Conservation (phyloP, 2,888 invertebrate genomes). For the Eupithecia tripunctaria region DNA sequence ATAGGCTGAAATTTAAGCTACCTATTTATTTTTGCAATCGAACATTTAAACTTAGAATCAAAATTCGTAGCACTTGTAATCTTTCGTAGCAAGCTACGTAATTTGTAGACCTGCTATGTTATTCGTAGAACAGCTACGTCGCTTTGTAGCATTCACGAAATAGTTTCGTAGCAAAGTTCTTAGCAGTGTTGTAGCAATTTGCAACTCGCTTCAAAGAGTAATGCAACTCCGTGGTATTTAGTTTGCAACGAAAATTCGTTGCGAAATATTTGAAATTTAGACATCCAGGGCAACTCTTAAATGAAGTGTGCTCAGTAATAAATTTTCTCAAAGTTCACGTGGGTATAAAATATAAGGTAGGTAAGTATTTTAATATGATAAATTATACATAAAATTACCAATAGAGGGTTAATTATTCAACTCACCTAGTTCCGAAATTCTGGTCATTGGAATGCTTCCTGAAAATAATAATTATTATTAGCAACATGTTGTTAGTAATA, state of each 20-base stretch:
- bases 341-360: neutral
- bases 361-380: neutral
- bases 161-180: slow-evolving; percentile 10
- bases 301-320: too few species aligned
- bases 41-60: neutral
- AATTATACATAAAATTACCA: neutral
- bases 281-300: neutral
- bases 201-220: neutral
- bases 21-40: neutral
- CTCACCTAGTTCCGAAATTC: slow-evolving; percentile 85
- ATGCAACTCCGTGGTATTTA: neutral
- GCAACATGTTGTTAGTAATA: slow-evolving; percentile 15
- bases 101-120: neutral
- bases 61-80: neutral
- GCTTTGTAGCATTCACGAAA: neutral
- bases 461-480: slow-evolving; percentile 40
- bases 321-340: neutral
- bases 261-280: neutral
- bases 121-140: slow-evolving; percentile 13
- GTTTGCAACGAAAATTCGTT: neutral
- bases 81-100: slow-evolving; percentile 6
- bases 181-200: neutral
- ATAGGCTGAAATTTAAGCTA: neutral
- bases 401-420: slow-evolving; percentile 21
- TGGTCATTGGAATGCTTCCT: slow-evolving; percentile 84